Evolutionary conservation across 2,888 invertebrate species (phyloP).

Genomic region (Tricholauxania praeusta): DNA sequence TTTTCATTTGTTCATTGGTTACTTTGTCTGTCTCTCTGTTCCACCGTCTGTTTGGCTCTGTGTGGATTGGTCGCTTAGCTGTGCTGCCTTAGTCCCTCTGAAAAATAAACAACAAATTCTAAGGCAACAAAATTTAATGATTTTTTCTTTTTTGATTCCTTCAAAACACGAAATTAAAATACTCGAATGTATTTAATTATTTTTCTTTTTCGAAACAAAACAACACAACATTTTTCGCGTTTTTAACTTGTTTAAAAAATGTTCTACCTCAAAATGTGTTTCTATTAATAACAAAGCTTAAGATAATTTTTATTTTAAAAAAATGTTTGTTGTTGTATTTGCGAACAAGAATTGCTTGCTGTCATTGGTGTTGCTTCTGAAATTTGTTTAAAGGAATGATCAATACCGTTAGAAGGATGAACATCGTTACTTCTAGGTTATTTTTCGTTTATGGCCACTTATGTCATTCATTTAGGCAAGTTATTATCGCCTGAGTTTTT

Average conservation of each 20-base stretch:
- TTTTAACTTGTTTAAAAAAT: constrained; percentile 41
- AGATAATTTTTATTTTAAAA: constrained; percentile 46
- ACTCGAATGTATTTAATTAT: constrained; percentile 7
- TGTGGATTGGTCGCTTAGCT: too few species aligned
- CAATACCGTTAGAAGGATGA: constrained; percentile 12
- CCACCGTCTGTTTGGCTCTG: too few species aligned
- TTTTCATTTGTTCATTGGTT: too few species aligned
- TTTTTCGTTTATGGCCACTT: not conserved
- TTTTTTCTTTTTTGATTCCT: not conserved
- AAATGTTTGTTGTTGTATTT: constrained; percentile 30
- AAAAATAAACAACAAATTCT: too few species aligned
- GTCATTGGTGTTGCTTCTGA: constrained; percentile 4
- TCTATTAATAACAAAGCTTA: constrained; percentile 64
- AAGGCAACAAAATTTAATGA: not conserved
- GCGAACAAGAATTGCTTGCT: not conserved
- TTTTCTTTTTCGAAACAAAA: constrained; percentile 58
- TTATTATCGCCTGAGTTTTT: too few species aligned
- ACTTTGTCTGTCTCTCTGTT: too few species aligned
- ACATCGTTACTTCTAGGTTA: not conserved
- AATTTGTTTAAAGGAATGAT: constrained; percentile 28
- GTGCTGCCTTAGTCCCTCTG: too few species aligned
- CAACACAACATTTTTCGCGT: constrained; percentile 48
- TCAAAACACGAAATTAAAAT: not conserved
- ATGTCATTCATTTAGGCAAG: too few species aligned
- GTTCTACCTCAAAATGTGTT: constrained; percentile 50